Conservation (phyloP, 2,113 vertebrate species). For the Hoplias malabaricus region DNA sequence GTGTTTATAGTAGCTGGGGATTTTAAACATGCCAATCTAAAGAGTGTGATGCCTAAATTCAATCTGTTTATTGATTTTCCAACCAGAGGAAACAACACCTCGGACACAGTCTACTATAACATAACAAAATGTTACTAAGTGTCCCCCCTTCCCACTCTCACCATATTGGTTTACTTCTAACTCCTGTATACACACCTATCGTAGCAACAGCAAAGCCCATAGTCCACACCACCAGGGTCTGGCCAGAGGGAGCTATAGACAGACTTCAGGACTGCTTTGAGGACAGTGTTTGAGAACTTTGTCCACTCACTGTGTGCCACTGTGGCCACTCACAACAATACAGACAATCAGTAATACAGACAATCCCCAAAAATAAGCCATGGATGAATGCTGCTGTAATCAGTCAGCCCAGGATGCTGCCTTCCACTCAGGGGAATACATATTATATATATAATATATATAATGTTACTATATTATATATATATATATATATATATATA, state of each 20-base stretch:
- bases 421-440: too few species aligned
- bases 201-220: not conserved
- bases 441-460: too few species aligned
- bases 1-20: too few species aligned
- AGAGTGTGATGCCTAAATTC: too few species aligned
- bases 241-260: not conserved
- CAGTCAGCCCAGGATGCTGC: too few species aligned
- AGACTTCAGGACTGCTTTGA: not conserved
- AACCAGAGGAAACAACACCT: not conserved
- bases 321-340: not conserved
- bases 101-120: not conserved
- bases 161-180: not conserved
- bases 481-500: too few species aligned
- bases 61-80: conserved; percentile 3
- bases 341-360: too few species aligned
- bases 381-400: too few species aligned
- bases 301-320: not conserved
- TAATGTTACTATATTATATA: too few species aligned
- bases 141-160: not conserved
- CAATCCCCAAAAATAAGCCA: too few species aligned
- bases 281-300: not conserved
- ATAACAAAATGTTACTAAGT: not conserved
- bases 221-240: not conserved
- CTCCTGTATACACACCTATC: not conserved
- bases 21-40: too few species aligned